Evolutionary conservation across 2,113 vertebrate genomes (phyloP).

Genomic region (Cebidichthys violaceus): DNA sequence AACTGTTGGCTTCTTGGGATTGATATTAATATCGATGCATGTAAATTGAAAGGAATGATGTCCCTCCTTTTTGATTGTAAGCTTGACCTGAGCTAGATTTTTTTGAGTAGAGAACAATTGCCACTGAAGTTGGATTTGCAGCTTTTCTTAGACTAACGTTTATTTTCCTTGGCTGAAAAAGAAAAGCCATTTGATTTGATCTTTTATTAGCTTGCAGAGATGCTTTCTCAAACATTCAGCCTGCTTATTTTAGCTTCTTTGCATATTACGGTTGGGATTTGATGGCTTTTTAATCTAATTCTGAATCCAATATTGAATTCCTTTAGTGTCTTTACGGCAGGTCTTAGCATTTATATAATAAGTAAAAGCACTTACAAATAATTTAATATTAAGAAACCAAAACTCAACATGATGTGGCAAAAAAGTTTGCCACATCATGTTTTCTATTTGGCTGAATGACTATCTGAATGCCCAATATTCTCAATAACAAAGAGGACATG

Average conservation of each 20-base stretch:
- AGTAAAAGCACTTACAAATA: neutral
- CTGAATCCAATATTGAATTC: neutral
- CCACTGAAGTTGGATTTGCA: constrained; percentile 22
- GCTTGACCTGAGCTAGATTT: constrained; percentile 41
- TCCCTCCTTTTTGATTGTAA: constrained; percentile 30
- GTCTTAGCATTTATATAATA: neutral
- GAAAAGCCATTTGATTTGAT: constrained; percentile 35
- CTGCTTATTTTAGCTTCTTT: constrained; percentile 46
- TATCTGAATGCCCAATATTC: neutral
- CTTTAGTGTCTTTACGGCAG: neutral
- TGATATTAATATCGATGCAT: constrained; percentile 64
- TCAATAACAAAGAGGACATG: neutral
- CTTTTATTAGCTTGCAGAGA: constrained; percentile 27
- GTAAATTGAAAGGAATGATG: constrained; percentile 38
- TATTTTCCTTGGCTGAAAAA: constrained; percentile 42
- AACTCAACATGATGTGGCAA: too few species aligned
- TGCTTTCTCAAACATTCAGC: constrained; percentile 26
- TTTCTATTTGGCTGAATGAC: neutral
- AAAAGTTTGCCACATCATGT: too few species aligned
- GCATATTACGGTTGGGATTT: constrained; percentile 58
- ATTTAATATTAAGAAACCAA: neutral
- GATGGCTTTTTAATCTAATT: constrained; percentile 6
- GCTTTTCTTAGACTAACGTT: constrained; percentile 62
- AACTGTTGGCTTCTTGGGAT: constrained; percentile 26
- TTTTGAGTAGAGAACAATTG: constrained; percentile 5